These are phyloP conservation scores for Microcebus tavaratra DNA, from an alignment of 2,113 vertebrate species.

Conservation along the genomic window DNA sequence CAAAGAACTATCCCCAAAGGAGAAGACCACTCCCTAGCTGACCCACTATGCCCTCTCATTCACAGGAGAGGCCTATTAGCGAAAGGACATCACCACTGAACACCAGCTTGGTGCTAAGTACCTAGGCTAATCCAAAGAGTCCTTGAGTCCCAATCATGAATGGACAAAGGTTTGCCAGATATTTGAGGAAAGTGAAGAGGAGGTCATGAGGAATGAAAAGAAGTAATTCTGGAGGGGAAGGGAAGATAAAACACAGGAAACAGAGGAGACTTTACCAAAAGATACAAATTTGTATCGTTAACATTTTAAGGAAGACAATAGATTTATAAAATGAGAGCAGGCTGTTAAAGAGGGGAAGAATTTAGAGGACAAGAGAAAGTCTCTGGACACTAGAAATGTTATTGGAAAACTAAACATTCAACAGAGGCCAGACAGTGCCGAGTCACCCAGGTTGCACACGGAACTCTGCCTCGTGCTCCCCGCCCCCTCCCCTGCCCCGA, in stretches of 20 bases:
- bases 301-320: background rate
- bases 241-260: background rate
- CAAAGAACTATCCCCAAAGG: background rate
- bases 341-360: background rate
- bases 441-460: accelerated
- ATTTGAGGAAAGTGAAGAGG: background rate
- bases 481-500: too few relatives aligned
- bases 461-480: background rate
- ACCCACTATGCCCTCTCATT: background rate
- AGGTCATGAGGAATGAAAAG: background rate
- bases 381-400: background rate
- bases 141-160: background rate
- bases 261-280: background rate
- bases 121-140: background rate
- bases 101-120: background rate
- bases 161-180: too few relatives aligned
- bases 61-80: background rate
- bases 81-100: background rate
- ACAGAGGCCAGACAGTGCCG: too few relatives aligned
- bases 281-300: background rate
- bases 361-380: background rate
- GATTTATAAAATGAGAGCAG: constrained; percentile 5
- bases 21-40: background rate
- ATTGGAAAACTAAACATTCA: background rate
- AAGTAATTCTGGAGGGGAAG: background rate